These are phyloP conservation scores for Dione vanillae DNA, from an alignment of 2,888 invertebrate species.

Conservation along the genomic window DNA sequence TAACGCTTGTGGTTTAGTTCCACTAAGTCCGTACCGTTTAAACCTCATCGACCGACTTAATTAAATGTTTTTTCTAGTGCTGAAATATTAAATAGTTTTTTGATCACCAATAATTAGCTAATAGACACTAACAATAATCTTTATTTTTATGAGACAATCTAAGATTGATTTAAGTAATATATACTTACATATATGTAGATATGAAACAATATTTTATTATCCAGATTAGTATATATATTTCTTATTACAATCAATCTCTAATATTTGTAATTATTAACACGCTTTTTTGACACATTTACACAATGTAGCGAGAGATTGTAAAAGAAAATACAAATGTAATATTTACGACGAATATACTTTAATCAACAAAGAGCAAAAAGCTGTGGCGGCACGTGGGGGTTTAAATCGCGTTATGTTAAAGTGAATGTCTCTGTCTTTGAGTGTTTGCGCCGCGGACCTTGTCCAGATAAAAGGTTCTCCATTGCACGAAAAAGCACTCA, in stretches of 20 bases:
- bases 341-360: constrained; percentile 37
- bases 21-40: constrained; percentile 79
- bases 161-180: no score
- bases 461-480: constrained; percentile 84
- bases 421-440: constrained; percentile 78
- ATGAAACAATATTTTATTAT: neutral
- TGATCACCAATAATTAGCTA: constrained; percentile 40
- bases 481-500: constrained; percentile 85
- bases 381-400: constrained; percentile 49
- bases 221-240: no score
- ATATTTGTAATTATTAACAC: neutral
- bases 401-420: constrained; percentile 72
- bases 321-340: constrained; percentile 32
- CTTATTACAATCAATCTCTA: no score
- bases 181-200: no score
- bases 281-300: neutral
- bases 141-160: no score
- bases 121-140: neutral
- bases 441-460: constrained; percentile 81
- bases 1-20: constrained; percentile 83
- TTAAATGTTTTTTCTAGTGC: constrained; percentile 62
- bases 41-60: constrained; percentile 75
- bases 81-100: constrained; percentile 49
- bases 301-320: neutral
- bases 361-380: constrained; percentile 48